Conservation (phyloP, 2,113 vertebrate species). For the Copsychus sechellarum region DNA sequence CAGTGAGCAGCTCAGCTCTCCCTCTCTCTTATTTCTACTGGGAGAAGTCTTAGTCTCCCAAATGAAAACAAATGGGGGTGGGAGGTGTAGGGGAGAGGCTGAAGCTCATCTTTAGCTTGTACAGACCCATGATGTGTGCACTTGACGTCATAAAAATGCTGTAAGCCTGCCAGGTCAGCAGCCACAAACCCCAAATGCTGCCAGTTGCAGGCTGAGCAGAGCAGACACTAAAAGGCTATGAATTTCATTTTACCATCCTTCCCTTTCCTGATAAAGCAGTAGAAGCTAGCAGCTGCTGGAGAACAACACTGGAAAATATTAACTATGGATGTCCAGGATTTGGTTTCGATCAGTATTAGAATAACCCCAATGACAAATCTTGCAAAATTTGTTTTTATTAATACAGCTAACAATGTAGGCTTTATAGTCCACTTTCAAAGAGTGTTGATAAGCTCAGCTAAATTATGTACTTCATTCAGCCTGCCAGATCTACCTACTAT, state of each 20-base stretch:
- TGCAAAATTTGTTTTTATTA: neutral
- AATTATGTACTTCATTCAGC: neutral
- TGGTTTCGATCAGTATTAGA: neutral
- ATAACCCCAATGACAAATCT: neutral
- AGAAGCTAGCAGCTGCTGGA: neutral
- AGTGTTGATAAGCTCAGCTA: neutral
- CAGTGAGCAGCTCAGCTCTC: neutral
- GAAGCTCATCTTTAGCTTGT: neutral
- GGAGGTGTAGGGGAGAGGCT: accelerated
- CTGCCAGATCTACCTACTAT: slow-evolving; percentile 5
- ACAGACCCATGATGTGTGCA: neutral
- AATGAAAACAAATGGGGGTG: neutral
- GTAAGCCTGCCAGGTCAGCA: slow-evolving; percentile 33
- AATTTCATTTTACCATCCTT: slow-evolving; percentile 41
- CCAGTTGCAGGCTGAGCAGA: neutral
- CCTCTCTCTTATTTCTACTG: neutral
- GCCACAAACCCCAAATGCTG: slow-evolving; percentile 31
- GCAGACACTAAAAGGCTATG: neutral
- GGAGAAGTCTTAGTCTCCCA: neutral
- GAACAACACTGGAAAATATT: neutral
- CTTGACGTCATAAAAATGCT: slow-evolving; percentile 11
- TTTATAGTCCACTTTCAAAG: neutral
- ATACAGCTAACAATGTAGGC: neutral
- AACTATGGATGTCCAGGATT: neutral
- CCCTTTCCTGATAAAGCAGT: neutral